A percentile compares a stretch with the other conserved stretches of the same genome.
These are phyloP conservation scores for Gallinago jamesoni DNA, from an alignment of 2,113 vertebrate species.

Conservation along the genomic window DNA sequence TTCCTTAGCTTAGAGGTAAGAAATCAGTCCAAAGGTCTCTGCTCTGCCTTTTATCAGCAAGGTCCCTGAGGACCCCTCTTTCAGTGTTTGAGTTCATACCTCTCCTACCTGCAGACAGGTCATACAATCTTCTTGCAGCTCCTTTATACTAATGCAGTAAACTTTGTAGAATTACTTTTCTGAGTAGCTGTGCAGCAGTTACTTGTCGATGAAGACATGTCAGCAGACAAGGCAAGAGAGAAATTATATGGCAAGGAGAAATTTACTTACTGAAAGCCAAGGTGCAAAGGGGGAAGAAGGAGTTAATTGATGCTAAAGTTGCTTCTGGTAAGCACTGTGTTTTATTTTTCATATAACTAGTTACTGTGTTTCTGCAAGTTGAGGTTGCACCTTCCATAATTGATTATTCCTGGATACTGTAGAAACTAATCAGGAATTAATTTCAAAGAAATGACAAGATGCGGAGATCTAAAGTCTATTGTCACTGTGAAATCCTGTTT, in stretches of 20 bases:
- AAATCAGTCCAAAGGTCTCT: background rate
- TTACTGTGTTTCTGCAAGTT: background rate
- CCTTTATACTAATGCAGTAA: background rate
- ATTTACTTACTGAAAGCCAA: background rate
- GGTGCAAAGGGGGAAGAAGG: background rate
- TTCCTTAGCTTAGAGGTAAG: background rate
- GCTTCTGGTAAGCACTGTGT: background rate
- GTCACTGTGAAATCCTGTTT: background rate
- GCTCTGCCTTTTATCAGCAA: background rate
- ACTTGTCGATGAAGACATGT: background rate
- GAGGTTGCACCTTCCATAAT: background rate
- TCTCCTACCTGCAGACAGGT: accelerated
- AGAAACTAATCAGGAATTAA: background rate
- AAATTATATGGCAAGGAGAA: background rate
- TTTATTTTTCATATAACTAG: background rate
- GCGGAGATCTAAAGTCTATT: background rate
- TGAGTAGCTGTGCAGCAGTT: background rate
- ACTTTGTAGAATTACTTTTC: background rate
- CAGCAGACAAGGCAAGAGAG: background rate
- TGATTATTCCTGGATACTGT: background rate
- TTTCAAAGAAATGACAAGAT: background rate
- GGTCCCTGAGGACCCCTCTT: background rate
- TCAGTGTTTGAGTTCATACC: background rate
- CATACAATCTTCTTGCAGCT: background rate
- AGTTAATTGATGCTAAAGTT: background rate